These are phyloP conservation scores for Eulemur rubriventer DNA, from an alignment of 2,797 vertebrate genomes.

Conservation along the genomic window DNA sequence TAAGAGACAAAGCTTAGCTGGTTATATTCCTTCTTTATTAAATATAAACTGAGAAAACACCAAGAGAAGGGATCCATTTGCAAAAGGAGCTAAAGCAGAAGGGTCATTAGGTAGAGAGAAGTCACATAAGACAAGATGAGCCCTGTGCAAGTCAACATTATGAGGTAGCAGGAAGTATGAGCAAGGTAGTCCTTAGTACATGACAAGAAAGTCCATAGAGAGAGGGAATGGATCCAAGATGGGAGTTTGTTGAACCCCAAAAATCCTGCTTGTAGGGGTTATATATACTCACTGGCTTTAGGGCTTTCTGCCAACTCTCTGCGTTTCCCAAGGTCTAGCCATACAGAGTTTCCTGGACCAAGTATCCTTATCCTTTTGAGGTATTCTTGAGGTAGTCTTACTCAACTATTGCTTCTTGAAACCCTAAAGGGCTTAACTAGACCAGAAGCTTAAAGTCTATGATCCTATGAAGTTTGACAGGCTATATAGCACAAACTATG, in stretches of 20 bases:
- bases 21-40: neutral
- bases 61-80: constrained; percentile 1
- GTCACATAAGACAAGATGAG: neutral
- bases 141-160: neutral
- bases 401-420: constrained; percentile 22
- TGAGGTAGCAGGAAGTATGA: neutral
- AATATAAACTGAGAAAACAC: neutral
- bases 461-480: neutral
- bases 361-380: neutral
- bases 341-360: neutral
- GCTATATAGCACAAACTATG: neutral
- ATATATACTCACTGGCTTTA: neutral
- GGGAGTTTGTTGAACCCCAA: neutral
- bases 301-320: neutral
- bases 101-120: neutral
- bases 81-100: neutral
- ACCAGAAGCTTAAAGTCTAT: neutral
- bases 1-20: neutral
- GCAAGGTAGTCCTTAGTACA: neutral
- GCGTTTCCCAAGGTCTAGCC: neutral
- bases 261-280: neutral
- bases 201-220: neutral
- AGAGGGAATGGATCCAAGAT: neutral
- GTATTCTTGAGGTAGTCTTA: neutral
- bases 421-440: neutral